Evolutionary conservation across 2,797 vertebrate genomes (phyloP).

Genomic region (Chelidonichthys spinosus): DNA sequence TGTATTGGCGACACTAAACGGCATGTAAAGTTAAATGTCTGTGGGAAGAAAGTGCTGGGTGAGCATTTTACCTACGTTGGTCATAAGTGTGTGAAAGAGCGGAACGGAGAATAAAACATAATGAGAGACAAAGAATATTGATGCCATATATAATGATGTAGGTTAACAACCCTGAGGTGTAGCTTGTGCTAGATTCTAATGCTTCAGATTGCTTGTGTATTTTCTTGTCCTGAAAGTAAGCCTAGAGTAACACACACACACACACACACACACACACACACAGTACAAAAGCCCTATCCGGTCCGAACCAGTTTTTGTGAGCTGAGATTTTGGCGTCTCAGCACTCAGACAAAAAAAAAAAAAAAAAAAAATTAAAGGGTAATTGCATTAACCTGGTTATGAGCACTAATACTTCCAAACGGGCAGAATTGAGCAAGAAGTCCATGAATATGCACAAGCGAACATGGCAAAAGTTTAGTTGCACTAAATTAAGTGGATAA

Average conservation of each 20-base stretch:
- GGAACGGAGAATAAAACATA: neutral
- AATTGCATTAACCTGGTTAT: conserved; percentile 29
- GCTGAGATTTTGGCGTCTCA: conserved; percentile 34
- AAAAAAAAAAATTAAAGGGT: conserved; percentile 25
- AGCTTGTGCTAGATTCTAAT: neutral
- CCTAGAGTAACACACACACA: neutral
- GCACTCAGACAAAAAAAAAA: conserved; percentile 19
- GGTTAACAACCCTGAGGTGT: conserved; percentile 2
- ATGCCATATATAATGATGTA: neutral
- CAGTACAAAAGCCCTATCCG: neutral
- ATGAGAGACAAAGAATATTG: neutral
- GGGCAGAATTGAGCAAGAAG: neutral
- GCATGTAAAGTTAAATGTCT: conserved; percentile 44
- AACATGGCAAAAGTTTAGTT: neutral
- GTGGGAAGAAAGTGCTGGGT: conserved; percentile 26
- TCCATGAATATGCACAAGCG: neutral
- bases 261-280: neutral
- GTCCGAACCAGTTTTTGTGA: conserved; percentile 49
- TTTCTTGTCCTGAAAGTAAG: neutral
- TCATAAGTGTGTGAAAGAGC: neutral
- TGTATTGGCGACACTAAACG: conserved; percentile 48
- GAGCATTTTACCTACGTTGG: conserved; percentile 20
- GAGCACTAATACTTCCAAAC: conserved; percentile 7
- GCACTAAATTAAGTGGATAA: neutral
- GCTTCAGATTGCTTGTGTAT: neutral